Conservation (phyloP, 2,888 invertebrate genomes). For the Muschampia plurimacula region DNA sequence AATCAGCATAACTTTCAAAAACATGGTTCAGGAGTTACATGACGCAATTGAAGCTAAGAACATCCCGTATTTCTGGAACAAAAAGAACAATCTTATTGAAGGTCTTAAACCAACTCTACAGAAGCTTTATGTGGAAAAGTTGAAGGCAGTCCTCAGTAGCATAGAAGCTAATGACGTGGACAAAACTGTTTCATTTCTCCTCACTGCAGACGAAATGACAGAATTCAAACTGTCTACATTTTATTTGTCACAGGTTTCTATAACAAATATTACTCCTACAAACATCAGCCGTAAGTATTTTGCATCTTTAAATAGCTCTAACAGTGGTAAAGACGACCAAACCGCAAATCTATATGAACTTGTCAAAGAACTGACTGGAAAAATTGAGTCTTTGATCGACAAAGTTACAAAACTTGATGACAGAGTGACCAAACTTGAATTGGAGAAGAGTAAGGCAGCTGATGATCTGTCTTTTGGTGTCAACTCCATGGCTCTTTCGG, state of each 20-base stretch:
- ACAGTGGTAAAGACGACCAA: not conserved
- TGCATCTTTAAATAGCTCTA: not conserved
- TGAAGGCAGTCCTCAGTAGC: constrained; percentile 67
- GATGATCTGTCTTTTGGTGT: constrained; percentile 6
- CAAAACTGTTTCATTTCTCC: constrained; percentile 55
- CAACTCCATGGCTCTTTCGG: not conserved
- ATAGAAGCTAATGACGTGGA: constrained; percentile 66
- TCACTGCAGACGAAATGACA: constrained; percentile 60
- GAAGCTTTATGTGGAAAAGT: constrained; percentile 61
- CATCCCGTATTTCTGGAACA: constrained; percentile 73
- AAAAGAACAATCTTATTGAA: constrained; percentile 66
- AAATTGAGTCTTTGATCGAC: constrained; percentile 53
- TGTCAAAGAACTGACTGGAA: constrained; percentile 51
- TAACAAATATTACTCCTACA: not conserved
- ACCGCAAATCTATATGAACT: constrained; percentile 36
- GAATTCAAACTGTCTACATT: constrained; percentile 64
- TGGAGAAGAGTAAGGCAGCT: not conserved
- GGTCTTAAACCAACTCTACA: constrained; percentile 61
- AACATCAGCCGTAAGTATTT: constrained; percentile 20
- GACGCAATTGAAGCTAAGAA: constrained; percentile 58
- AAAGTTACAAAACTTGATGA: constrained; percentile 53
- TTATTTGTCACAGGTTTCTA: constrained; percentile 48
- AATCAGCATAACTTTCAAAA: constrained; percentile 60
- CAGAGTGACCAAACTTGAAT: constrained; percentile 52
- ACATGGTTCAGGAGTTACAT: constrained; percentile 68